Evolutionary conservation across 2,888 invertebrate species (phyloP).

Genomic region (Ormia ochracea): DNA sequence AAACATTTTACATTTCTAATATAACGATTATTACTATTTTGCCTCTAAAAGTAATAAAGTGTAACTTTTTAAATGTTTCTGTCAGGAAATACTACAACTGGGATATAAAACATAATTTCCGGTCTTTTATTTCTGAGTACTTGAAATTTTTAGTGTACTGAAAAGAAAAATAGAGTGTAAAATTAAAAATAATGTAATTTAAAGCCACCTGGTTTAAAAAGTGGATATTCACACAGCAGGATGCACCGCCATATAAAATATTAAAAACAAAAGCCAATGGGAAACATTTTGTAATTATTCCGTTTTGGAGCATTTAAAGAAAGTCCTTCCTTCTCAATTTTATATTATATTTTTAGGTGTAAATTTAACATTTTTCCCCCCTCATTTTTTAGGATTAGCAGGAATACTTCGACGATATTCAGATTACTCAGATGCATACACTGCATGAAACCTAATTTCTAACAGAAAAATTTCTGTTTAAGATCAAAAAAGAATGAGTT

Average conservation of each 20-base stretch:
- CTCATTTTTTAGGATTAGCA: no score
- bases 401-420: no score
- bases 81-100: neutral
- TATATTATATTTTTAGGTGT: no score
- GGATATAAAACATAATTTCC: neutral
- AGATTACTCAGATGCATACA: no score
- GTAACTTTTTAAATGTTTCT: slow-evolving; percentile 34
- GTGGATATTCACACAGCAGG: neutral
- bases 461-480: no score
- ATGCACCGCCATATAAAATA: neutral
- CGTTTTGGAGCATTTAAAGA: neutral
- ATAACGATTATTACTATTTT: slow-evolving; percentile 38
- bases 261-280: neutral
- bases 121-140: neutral
- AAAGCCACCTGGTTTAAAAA: neutral
- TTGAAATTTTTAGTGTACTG: neutral
- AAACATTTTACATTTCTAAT: slow-evolving; percentile 19
- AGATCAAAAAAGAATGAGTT: no score
- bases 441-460: no score
- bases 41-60: slow-evolving; percentile 43
- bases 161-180: neutral
- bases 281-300: slow-evolving; percentile 44
- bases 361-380: no score
- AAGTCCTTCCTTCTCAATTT: no score
- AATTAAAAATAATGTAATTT: neutral